Evolutionary conservation across 1,140 invertebrate genomes (phyloP).

Genomic region (Drosophila nigrodunni): DNA sequence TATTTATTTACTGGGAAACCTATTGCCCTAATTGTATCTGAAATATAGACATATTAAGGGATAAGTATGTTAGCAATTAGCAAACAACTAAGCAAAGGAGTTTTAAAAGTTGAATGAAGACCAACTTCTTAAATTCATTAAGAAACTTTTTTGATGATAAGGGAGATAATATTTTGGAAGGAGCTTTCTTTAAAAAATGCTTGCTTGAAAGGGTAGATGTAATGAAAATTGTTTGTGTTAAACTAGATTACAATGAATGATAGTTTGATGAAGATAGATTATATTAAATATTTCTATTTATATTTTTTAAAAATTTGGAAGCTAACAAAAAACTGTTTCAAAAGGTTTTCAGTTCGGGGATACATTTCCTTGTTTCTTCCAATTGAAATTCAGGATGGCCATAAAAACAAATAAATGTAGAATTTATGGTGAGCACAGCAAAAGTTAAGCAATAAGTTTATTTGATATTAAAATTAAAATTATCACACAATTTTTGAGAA

Average conservation of each 20-base stretch:
- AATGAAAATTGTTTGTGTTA: too few relatives aligned
- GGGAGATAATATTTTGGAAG: neutral
- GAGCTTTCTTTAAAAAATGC: neutral
- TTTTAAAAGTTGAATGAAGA: neutral
- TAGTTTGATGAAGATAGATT: too few relatives aligned
- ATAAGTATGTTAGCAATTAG: constrained; percentile 2
- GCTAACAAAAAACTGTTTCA: too few relatives aligned
- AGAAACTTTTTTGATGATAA: constrained; percentile 3
- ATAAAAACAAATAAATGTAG: constrained; percentile 8
- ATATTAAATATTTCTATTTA: too few relatives aligned
- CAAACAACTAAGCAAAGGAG: neutral
- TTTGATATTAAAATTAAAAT: constrained; percentile 59
- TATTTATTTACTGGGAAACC: neutral
- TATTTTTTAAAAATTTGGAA: too few relatives aligned
- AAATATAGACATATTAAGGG: neutral
- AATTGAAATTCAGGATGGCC: neutral
- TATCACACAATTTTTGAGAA: constrained; percentile 44
- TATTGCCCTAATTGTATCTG: neutral
- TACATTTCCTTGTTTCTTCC: too few relatives aligned
- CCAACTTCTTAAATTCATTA: neutral
- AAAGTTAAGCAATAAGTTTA: constrained; percentile 15
- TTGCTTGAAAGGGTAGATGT: too few relatives aligned
- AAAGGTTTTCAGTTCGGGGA: too few relatives aligned
- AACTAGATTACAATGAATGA: too few relatives aligned
- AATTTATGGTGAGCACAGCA: constrained; percentile 5